A percentile compares a stretch with the other conserved stretches of the same genome.
phyloP scores from a whole-genome alignment of 2,888 invertebrate species.

The Iselma pallidipennis region DNA sequence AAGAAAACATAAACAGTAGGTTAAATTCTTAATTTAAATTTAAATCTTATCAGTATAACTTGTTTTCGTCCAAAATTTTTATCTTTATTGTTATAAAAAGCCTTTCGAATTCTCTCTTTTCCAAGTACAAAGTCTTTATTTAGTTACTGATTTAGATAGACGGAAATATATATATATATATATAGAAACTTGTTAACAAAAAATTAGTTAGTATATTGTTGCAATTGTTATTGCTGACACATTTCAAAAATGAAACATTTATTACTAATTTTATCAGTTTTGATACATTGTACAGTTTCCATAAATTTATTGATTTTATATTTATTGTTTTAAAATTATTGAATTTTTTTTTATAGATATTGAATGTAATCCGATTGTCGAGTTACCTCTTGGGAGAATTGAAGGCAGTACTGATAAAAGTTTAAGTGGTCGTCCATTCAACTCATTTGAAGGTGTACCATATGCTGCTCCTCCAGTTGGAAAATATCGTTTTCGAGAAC shows the following conservation, averaged over 20 bases:
- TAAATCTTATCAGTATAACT: no score
- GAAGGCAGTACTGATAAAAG: conserved; percentile 25
- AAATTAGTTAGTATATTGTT: not conserved
- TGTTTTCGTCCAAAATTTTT: no score
- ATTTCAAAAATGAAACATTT: not conserved
- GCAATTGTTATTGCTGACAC: not conserved
- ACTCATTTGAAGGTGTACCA: conserved; percentile 32
- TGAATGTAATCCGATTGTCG: not conserved
- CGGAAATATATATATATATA: not conserved
- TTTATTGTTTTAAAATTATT: no score
- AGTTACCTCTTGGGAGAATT: conserved; percentile 19
- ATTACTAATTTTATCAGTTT: no score
- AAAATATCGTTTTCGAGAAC: conserved; percentile 35
- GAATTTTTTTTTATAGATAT: not conserved
- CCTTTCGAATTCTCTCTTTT: no score
- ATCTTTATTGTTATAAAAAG: no score
- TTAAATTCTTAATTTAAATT: no score
- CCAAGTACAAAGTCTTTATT: not conserved
- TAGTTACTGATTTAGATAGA: not conserved
- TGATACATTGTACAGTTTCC: no score
- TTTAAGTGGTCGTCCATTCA: conserved; percentile 7
- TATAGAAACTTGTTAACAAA: not conserved
- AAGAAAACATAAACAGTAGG: no score
- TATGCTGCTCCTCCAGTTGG: conserved; percentile 32
- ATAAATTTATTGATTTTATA: no score